Percentiles rank a stretch among this genome's conserved stretches.
Conservation (phyloP, 2,888 invertebrate species). For the Mactromeris polynyma region DNA sequence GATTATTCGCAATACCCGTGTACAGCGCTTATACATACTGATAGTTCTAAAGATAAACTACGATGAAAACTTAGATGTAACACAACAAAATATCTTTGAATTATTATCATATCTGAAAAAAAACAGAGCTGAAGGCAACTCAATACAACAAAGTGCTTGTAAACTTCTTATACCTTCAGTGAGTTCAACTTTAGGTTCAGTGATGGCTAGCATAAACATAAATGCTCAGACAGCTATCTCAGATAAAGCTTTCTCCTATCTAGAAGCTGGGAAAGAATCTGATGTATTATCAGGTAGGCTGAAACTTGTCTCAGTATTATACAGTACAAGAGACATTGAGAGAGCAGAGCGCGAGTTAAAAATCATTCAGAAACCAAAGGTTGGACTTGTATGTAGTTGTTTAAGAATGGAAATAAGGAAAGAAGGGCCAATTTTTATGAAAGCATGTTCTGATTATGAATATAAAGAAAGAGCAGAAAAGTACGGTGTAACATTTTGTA, state of each 20-base stretch:
- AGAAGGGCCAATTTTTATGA: no score
- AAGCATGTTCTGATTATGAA: not conserved
- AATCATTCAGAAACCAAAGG: not conserved
- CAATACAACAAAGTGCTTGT: not conserved
- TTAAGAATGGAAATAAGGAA: not conserved
- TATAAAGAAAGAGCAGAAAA: not conserved
- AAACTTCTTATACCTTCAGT: not conserved
- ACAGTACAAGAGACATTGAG: not conserved
- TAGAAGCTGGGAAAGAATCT: not conserved
- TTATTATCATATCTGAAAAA: not conserved
- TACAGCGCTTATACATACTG: no score
- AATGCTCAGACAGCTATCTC: not conserved
- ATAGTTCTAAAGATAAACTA: not conserved
- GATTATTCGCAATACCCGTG: not conserved
- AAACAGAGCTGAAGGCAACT: not conserved
- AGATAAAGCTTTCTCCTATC: not conserved
- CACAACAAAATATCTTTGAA: not conserved
- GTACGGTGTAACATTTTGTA: not conserved
- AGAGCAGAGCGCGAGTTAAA: not conserved
- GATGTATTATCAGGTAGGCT: conserved; percentile 17
- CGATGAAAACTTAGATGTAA: not conserved
- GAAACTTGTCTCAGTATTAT: not conserved
- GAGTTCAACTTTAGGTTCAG: not conserved
- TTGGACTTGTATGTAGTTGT: not conserved
- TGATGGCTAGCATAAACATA: not conserved